Percentiles rank a stretch among this genome's conserved stretches.
phyloP scores from a whole-genome alignment of 2,797 vertebrate species.

The Myotis vivesi region DNA sequence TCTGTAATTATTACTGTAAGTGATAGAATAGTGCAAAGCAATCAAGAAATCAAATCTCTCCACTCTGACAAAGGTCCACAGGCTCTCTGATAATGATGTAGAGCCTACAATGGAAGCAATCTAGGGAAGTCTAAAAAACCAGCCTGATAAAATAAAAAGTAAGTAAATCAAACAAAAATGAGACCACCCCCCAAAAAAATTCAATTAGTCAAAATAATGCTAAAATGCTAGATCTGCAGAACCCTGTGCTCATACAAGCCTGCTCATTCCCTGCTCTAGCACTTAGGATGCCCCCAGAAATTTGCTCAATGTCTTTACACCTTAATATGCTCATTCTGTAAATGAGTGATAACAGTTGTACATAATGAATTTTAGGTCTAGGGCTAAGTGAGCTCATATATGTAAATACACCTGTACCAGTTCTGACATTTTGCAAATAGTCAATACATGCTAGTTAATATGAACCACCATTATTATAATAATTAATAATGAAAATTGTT shows the following conservation, averaged over 20 bases:
- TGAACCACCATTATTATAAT: not conserved
- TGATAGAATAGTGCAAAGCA: conserved; percentile 68
- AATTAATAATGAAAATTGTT: not conserved
- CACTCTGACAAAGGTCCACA: conserved; percentile 26
- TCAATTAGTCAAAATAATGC: not conserved
- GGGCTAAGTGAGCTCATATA: not conserved
- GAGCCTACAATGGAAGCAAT: not conserved
- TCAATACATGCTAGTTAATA: not conserved
- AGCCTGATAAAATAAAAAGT: not conserved
- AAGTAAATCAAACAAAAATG: not conserved
- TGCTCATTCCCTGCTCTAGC: not conserved
- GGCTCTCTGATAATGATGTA: conserved; percentile 9
- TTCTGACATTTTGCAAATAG: not conserved
- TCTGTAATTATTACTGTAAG: conserved; percentile 80
- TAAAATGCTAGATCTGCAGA: not conserved
- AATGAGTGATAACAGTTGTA: not conserved
- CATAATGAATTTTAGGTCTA: not conserved
- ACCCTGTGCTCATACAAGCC: not conserved
- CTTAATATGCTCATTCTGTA: not conserved
- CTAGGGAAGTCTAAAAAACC: not conserved
- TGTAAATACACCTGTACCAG: not conserved
- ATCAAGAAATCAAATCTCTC: conserved; percentile 71
- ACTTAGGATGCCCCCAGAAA: not conserved
- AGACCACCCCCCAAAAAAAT: not conserved
- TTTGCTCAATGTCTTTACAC: not conserved